These are phyloP conservation scores for Copsychus sechellarum DNA, from an alignment of 2,113 vertebrate species.

Conservation along the genomic window DNA sequence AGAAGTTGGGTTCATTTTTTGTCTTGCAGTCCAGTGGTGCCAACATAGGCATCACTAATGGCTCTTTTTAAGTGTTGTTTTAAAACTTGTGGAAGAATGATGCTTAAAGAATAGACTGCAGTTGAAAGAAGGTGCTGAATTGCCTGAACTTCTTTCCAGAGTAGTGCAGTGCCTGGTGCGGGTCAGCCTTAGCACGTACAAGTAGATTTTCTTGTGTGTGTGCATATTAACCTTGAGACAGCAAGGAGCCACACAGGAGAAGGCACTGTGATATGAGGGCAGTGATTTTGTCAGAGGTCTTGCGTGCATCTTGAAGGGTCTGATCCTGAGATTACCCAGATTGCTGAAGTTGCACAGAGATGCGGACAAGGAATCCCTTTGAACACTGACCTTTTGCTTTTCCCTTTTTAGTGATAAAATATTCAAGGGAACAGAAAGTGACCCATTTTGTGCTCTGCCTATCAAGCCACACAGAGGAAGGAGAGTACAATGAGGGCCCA, in stretches of 20 bases:
- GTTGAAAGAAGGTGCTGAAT: neutral
- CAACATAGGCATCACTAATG: neutral
- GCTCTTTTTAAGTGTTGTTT: neutral
- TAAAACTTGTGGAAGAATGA: neutral
- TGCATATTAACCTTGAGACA: neutral
- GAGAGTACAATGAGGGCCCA: neutral
- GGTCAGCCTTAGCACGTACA: neutral
- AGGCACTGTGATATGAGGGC: neutral
- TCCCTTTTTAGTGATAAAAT: slow-evolving; percentile 29
- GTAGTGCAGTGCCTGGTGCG: neutral
- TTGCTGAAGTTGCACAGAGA: neutral
- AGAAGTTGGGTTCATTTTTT: neutral
- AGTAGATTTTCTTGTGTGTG: neutral
- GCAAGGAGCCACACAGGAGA: neutral
- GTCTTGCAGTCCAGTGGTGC: neutral
- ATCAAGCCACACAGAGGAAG: neutral
- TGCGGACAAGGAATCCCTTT: neutral
- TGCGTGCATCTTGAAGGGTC: neutral
- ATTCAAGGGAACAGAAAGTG: slow-evolving; percentile 32
- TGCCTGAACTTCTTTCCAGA: slow-evolving; percentile 7
- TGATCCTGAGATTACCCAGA: slow-evolving; percentile 11
- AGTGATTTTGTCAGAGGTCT: slow-evolving; percentile 12
- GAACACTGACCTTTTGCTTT: slow-evolving; percentile 30
- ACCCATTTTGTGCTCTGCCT: slow-evolving; percentile 1
- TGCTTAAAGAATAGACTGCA: neutral